phyloP scores from a whole-genome alignment of 2,888 invertebrate genomes.

The Yponomeuta plumbellus region DNA sequence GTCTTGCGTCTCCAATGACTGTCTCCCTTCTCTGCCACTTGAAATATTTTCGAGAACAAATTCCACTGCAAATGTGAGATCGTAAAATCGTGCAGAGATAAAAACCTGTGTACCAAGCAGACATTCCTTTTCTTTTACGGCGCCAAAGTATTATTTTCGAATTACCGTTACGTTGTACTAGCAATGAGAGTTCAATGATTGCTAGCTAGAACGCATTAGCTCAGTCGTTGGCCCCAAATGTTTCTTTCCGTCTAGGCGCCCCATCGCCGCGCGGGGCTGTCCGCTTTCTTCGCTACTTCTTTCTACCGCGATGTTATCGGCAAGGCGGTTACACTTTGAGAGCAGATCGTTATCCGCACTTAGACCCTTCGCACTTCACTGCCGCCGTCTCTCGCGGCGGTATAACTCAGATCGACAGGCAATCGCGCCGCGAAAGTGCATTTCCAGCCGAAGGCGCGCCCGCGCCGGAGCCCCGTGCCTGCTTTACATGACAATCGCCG shows the following conservation, averaged over 20 bases:
- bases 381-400: constrained; percentile 37
- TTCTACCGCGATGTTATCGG: constrained; percentile 42
- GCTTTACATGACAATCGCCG: constrained; percentile 71
- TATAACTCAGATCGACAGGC: constrained; percentile 66
- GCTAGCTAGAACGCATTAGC: constrained; percentile 6
- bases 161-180: constrained; percentile 10
- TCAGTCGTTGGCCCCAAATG: constrained; percentile 7
- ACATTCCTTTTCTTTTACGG: constrained; percentile 6
- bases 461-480: constrained; percentile 47
- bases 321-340: constrained; percentile 37
- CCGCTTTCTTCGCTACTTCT: constrained; percentile 30
- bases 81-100: neutral
- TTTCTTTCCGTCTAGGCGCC: neutral
- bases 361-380: constrained; percentile 32
- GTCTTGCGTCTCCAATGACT: neutral
- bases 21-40: neutral
- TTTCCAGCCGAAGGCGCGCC: constrained; percentile 65
- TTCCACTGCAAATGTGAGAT: neutral
- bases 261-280: constrained; percentile 17
- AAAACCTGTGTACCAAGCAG: neutral
- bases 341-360: constrained; percentile 58
- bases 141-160: constrained; percentile 9
- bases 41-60: neutral
- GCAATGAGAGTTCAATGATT: neutral
- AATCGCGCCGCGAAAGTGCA: constrained; percentile 71